These are phyloP conservation scores for Hafferia zeledoni DNA, from an alignment of 2,797 vertebrate genomes.

Conservation along the genomic window DNA sequence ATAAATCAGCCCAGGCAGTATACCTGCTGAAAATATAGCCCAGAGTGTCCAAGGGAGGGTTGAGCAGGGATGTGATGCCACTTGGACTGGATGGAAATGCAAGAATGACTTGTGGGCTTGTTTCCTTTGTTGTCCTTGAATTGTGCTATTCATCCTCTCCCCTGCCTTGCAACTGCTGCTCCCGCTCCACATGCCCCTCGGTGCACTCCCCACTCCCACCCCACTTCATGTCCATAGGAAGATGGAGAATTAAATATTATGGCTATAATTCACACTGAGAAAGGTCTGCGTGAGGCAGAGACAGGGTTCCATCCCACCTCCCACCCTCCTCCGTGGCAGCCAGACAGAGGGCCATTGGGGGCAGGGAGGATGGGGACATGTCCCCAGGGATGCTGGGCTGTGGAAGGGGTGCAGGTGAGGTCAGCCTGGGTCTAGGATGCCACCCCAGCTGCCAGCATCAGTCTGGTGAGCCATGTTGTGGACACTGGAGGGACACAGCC, in stretches of 20 bases:
- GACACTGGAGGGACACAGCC: fast-evolving
- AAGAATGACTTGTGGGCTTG: background rate
- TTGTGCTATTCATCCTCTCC: background rate
- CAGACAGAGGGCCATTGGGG: background rate
- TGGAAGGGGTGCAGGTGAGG: background rate
- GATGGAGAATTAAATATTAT: background rate
- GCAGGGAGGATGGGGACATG: background rate
- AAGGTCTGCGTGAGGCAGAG: background rate
- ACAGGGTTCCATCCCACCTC: background rate
- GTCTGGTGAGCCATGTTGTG: fast-evolving
- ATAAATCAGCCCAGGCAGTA: background rate
- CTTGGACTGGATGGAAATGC: background rate
- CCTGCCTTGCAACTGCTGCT: background rate
- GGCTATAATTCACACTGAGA: background rate
- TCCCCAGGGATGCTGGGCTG: background rate
- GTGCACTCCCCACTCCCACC: background rate
- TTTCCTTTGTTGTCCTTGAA: background rate
- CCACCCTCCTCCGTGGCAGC: background rate
- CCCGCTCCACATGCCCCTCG: background rate
- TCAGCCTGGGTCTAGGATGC: fast-evolving
- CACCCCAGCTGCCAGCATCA: background rate
- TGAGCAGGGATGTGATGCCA: background rate
- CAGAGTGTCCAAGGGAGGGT: background rate
- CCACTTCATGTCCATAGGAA: background rate
- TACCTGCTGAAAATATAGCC: background rate